A percentile compares a stretch with the other conserved stretches of the same genome.
These are phyloP conservation scores for Patagioenas fasciata DNA, from an alignment of 2,113 vertebrate species.

Conservation along the genomic window DNA sequence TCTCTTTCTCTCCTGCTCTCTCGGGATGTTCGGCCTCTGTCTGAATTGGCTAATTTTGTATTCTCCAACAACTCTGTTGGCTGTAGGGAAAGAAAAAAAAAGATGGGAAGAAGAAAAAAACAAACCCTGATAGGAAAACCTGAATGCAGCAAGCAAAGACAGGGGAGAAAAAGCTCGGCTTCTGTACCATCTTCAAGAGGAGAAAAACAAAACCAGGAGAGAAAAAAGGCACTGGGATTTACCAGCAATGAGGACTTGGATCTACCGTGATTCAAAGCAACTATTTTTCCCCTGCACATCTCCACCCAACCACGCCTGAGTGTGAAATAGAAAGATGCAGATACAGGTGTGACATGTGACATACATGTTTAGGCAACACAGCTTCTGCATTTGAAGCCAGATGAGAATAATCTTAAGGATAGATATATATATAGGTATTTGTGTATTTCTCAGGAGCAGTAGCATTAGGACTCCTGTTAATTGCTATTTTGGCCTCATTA, in stretches of 20 bases:
- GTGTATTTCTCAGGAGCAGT: neutral
- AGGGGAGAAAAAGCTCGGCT: neutral
- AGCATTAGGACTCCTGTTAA: conserved; percentile 66
- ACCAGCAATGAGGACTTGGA: neutral
- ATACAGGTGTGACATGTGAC: neutral
- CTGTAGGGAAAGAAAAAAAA: neutral
- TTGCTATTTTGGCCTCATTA: conserved; percentile 76
- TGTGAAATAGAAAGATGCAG: neutral
- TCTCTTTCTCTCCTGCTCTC: conserved; percentile 21
- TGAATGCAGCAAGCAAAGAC: conserved; percentile 5
- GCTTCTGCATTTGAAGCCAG: conserved; percentile 37
- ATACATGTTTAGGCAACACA: neutral
- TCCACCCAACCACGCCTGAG: neutral
- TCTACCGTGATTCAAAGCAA: neutral
- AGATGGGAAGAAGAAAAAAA: neutral
- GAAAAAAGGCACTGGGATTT: neutral
- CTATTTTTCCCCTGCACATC: neutral
- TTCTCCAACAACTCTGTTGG: conserved; percentile 26
- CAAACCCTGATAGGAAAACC: conserved; percentile 17
- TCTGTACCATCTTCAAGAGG: neutral
- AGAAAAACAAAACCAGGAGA: neutral
- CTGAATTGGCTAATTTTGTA: conserved; percentile 59
- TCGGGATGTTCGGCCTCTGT: conserved; percentile 15
- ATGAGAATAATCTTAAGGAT: conserved; percentile 21
- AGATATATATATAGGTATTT: neutral